Base-by-base conservation (phyloP, 2,113 vertebrate genomes). In the Microcebus murinus region DNA sequence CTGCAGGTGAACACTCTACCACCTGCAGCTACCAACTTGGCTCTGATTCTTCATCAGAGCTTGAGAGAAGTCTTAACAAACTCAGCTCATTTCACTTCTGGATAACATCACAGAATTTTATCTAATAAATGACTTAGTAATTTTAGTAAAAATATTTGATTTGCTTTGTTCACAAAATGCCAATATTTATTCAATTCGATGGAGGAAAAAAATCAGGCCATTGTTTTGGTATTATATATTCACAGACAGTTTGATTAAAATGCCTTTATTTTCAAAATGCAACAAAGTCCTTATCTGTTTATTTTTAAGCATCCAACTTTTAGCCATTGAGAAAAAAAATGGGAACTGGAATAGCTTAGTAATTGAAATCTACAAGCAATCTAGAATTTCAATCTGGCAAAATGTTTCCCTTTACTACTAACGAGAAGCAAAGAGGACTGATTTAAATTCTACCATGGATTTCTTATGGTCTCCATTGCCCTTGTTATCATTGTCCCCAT, bases 351-450 rank as follows among this genome's bases (percentile, higher is more conserved):
- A 89, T 67, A 71, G n/a, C 70, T 91, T 65, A 42, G 29, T 89
- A 87, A 94, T n/a, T 96, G 89, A 94, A 94, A 96, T 89, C 87
- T 89, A 83, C 42, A 90, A 96, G 92, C 34, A 89, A 91, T 91
- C 50, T 97, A 76, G 93, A 96, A 93, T 79, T 89, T 96, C 45
- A 77, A 48, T 95, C 45, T 81, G 55, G 39, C 31, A 96, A 93
- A 91, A 87, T 84, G 61, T 96, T 92, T 95, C n/a, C 90, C 83
- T 91, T 96, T 34, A 17, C 65, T 79, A 8, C n/a, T 63, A 61
- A 89, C 57, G 29, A 82, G 92, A 84, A 94, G 74, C 36, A 76
- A 57, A 81, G 83, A 34, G 39, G 85, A 84, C 63, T 50, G 89
- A 93, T 91, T 97, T 65, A 93, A 95, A 87, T 91, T 87, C 96